phyloP scores from a whole-genome alignment of 1,140 invertebrate species.

The Danaus plexippus region DNA sequence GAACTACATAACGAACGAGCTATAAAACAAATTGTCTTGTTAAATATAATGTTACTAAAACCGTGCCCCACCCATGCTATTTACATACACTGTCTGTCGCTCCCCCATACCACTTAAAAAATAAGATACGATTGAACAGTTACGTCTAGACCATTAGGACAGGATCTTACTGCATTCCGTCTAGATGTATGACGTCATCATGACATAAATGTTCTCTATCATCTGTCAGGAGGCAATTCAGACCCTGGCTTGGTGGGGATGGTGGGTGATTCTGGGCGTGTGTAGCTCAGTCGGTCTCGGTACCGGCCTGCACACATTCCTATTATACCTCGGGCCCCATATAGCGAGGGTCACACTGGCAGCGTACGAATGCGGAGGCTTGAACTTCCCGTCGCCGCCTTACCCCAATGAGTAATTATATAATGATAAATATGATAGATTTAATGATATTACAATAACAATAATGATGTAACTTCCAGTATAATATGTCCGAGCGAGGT shows the following conservation, averaged over 20 bases:
- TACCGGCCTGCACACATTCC: conserved; percentile 98
- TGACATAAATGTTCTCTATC: conserved; percentile 7
- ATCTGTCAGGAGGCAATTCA: conserved; percentile 34
- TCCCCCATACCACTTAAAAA: too few species aligned
- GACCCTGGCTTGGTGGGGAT: conserved; percentile 71
- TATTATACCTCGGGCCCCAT: conserved; percentile 95
- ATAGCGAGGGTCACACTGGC: conserved; percentile 97
- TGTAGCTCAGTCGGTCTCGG: conserved; percentile 97
- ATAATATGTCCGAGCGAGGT: conserved; percentile 83
- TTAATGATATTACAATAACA: neutral
- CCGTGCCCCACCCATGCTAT: too few species aligned
- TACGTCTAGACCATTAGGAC: too few species aligned
- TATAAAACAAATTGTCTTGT: too few species aligned
- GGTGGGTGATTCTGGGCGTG: conserved; percentile 96
- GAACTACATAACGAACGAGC: too few species aligned
- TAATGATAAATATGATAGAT: neutral
- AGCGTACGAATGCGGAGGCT: conserved; percentile 95
- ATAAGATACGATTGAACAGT: too few species aligned
- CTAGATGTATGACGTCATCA: neutral
- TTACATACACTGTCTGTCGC: too few species aligned
- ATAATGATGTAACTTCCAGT: conserved; percentile 53
- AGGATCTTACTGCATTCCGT: too few species aligned
- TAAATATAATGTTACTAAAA: too few species aligned
- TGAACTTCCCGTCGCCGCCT: conserved; percentile 95
- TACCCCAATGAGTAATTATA: conserved; percentile 85